A percentile compares a stretch with the other conserved stretches of the same genome.
phyloP scores from a whole-genome alignment of 2,797 vertebrate species.

The Hyperoplus lanceolatus region DNA sequence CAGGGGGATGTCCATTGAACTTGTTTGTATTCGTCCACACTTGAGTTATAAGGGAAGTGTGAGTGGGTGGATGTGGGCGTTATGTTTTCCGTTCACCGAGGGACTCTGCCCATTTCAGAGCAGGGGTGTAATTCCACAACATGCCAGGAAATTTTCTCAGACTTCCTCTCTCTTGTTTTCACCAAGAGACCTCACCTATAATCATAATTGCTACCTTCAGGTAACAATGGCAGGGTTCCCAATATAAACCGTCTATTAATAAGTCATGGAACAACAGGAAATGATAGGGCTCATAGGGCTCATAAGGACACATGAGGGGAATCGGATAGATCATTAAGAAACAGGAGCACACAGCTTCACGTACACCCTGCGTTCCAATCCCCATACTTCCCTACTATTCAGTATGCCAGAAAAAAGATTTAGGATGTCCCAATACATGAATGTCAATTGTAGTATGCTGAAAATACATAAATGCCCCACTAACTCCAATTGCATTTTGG shows the following conservation, averaged over 20 bases:
- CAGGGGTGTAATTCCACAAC: slow-evolving; percentile 40
- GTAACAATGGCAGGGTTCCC: slow-evolving; percentile 63
- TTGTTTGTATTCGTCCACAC: not conserved
- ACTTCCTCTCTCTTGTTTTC: slow-evolving; percentile 56
- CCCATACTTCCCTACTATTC: no score
- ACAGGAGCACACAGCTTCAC: slow-evolving; percentile 18
- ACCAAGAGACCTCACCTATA: slow-evolving; percentile 41
- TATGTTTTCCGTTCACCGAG: slow-evolving; percentile 30
- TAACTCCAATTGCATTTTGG: no score
- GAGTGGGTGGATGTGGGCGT: slow-evolving; percentile 43
- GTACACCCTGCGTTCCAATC: no score
- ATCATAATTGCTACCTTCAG: slow-evolving; percentile 53
- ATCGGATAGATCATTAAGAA: slow-evolving; percentile 44
- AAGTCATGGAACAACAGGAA: slow-evolving; percentile 64
- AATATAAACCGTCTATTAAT: slow-evolving; percentile 59
- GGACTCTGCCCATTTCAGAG: slow-evolving; percentile 38
- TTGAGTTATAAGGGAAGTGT: slow-evolving; percentile 24
- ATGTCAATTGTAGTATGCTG: no score
- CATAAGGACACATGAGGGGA: slow-evolving; percentile 61
- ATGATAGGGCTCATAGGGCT: slow-evolving; percentile 28
- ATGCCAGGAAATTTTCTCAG: slow-evolving; percentile 55
- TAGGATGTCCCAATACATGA: no score
- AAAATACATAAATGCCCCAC: no score
- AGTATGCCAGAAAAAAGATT: no score
- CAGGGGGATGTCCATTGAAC: not conserved